Evolutionary conservation across 2,113 vertebrate genomes (phyloP).

Genomic region (Lucifuga dentata): DNA sequence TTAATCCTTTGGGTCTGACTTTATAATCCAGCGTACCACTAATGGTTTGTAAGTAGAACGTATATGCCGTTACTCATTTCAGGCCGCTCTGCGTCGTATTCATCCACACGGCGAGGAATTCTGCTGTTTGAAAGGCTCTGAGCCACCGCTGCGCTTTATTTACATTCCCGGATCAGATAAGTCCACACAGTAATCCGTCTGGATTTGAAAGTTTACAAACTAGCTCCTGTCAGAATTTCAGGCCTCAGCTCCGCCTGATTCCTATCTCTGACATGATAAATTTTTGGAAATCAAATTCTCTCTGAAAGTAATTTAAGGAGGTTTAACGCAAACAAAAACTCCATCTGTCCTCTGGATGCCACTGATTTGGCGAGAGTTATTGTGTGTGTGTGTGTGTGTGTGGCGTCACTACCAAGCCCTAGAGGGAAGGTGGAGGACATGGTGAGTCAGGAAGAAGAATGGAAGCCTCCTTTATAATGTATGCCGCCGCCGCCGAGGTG

Average conservation of each 20-base stretch:
- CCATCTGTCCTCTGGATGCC: constrained; percentile 9
- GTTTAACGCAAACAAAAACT: constrained; percentile 27
- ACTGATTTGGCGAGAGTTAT: not conserved
- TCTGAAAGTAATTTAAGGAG: constrained; percentile 36
- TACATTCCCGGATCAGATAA: constrained; percentile 77
- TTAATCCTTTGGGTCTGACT: constrained; percentile 48
- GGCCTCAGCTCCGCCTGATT: constrained; percentile 31
- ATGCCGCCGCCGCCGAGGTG: constrained; percentile 89
- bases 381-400: not conserved
- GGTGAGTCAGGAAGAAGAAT: constrained; percentile 58
- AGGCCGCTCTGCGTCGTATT: constrained; percentile 36
- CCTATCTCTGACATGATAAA: constrained; percentile 18
- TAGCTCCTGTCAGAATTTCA: constrained; percentile 53
- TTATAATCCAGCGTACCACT: constrained; percentile 22
- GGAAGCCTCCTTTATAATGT: constrained; percentile 78
- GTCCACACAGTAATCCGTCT: constrained; percentile 69
- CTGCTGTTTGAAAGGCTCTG: constrained; percentile 70
- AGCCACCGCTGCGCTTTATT: constrained; percentile 59
- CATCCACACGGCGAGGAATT: constrained; percentile 47
- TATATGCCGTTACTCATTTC: constrained; percentile 55
- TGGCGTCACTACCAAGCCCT: constrained; percentile 12
- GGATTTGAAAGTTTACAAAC: constrained; percentile 68
- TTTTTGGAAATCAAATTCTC: constrained; percentile 38
- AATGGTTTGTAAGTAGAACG: constrained; percentile 62
- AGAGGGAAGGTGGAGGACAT: constrained; percentile 37